Evolutionary conservation across 2,888 invertebrate genomes (phyloP).

Genomic region (Perithous albicinctus): DNA sequence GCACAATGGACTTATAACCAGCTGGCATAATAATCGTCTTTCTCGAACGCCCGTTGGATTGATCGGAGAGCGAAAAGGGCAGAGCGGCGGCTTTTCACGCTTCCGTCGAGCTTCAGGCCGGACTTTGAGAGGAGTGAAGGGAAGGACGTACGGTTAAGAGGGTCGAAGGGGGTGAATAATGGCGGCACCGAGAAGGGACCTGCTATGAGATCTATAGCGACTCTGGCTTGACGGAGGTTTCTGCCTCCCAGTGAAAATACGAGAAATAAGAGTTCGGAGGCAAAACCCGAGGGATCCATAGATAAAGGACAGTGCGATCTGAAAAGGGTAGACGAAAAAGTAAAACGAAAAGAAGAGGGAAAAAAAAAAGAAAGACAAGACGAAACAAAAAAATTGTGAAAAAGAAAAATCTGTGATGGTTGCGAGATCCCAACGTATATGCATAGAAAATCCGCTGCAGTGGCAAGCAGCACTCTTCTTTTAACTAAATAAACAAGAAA

Average conservation of each 20-base stretch:
- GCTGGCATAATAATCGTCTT: constrained; percentile 51
- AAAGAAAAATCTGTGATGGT: constrained; percentile 51
- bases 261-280: constrained; percentile 30
- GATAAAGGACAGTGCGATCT: constrained; percentile 17
- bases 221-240: constrained; percentile 15
- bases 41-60: constrained; percentile 38
- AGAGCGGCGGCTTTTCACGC: constrained; percentile 43
- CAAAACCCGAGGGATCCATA: constrained; percentile 20
- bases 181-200: constrained; percentile 44
- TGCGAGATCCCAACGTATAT: constrained; percentile 36
- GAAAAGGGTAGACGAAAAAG: constrained; percentile 12
- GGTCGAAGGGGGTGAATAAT: constrained; percentile 61
- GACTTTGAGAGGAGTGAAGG: constrained; percentile 5
- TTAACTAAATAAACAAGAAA: constrained; percentile 28
- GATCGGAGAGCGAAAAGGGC: constrained; percentile 31
- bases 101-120: constrained; percentile 33
- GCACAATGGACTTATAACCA: constrained; percentile 48
- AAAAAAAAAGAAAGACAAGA: constrained; percentile 1
- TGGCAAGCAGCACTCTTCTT: constrained; percentile 1
- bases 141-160: constrained; percentile 30
- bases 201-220: constrained; percentile 20
- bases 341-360: too few species aligned
- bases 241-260: constrained; percentile 48
- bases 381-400: constrained; percentile 22
- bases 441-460: constrained; percentile 13